Evolutionary conservation across 2,888 invertebrate species (phyloP).

Genomic region (Acheta domesticus): DNA sequence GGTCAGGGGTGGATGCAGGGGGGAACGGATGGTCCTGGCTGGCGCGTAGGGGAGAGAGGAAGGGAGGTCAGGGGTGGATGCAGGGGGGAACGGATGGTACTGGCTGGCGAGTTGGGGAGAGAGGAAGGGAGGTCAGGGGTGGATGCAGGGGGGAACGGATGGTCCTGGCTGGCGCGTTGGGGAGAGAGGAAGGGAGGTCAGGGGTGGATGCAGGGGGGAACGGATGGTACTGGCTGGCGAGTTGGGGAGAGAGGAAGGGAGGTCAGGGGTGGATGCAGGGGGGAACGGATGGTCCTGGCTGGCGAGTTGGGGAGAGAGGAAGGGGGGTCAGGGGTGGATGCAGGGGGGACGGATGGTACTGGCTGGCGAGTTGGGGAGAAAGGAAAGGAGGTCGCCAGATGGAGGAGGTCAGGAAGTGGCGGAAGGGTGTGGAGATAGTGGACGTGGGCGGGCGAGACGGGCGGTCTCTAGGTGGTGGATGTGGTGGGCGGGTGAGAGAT

Average conservation of each 20-base stretch:
- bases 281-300: background rate
- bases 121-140: background rate
- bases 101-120: no score
- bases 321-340: no score
- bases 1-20: no score
- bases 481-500: no score
- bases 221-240: background rate
- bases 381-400: background rate
- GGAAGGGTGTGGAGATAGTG: background rate
- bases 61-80: no score
- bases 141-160: background rate
- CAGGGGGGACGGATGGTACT: no score
- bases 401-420: background rate
- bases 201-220: background rate
- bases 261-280: background rate
- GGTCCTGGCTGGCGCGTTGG: background rate
- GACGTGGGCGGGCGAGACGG: background rate
- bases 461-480: constrained; percentile 18
- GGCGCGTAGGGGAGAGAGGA: no score
- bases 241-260: background rate
- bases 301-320: background rate
- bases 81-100: no score
- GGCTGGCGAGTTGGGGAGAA: no score
- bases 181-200: background rate
- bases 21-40: no score